Evolutionary conservation across 2,888 invertebrate species (phyloP).

Genomic region (Chrysolina americana): DNA sequence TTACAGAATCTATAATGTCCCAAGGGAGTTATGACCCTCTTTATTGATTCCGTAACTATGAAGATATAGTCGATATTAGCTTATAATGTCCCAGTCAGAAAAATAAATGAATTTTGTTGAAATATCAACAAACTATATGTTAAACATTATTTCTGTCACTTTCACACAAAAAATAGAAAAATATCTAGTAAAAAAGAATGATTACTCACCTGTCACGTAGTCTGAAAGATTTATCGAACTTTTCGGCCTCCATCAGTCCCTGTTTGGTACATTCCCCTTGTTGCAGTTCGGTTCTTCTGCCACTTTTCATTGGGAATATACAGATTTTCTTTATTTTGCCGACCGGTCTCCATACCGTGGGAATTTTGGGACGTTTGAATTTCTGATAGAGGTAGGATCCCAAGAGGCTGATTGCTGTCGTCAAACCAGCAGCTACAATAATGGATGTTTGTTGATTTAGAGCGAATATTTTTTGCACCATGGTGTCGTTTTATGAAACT

Average conservation of each 20-base stretch:
- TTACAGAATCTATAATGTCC: too few species aligned
- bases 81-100: too few species aligned
- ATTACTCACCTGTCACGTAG: slow-evolving; percentile 54
- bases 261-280: slow-evolving; percentile 49
- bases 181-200: not conserved
- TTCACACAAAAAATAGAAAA: too few species aligned
- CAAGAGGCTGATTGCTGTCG: slow-evolving; percentile 28
- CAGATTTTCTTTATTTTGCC: slow-evolving; percentile 53
- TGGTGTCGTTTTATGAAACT: not conserved
- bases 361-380: slow-evolving; percentile 46
- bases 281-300: slow-evolving; percentile 47
- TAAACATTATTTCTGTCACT: too few species aligned
- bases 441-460: slow-evolving; percentile 7
- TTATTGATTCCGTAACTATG: too few species aligned
- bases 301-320: slow-evolving; percentile 59
- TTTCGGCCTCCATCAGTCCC: slow-evolving; percentile 49
- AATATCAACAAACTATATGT: too few species aligned
- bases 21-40: too few species aligned
- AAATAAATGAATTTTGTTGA: too few species aligned
- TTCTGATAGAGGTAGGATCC: slow-evolving; percentile 42
- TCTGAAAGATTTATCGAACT: slow-evolving; percentile 40
- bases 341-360: slow-evolving; percentile 54
- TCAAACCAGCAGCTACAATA: slow-evolving; percentile 7
- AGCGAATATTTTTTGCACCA: not conserved
- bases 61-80: too few species aligned